Conservation (phyloP, 2,888 invertebrate genomes). For the Philaethria dido region DNA sequence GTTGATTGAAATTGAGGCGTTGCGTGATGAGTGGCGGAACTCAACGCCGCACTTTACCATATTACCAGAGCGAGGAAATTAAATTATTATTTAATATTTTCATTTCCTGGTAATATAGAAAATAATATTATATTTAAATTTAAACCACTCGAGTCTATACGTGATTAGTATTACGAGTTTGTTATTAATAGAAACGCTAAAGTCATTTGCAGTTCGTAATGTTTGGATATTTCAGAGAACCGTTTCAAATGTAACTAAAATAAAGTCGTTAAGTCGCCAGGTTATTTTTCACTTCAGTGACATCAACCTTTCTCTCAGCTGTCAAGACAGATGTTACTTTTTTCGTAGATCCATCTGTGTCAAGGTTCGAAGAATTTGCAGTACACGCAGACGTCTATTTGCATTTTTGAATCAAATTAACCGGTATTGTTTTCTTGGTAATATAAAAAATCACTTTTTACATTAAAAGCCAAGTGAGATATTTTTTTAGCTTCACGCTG, state of each 20-base stretch:
- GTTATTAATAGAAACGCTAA: neutral
- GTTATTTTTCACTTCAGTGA: conserved; percentile 26
- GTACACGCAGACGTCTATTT: conserved; percentile 11
- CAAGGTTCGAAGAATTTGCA: conserved; percentile 23
- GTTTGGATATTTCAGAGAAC: conserved; percentile 10
- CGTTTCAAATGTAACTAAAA: conserved; percentile 30
- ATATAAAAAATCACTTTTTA: too few species aligned
- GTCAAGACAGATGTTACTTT: conserved; percentile 21
- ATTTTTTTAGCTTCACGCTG: too few species aligned
- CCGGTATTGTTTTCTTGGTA: neutral
- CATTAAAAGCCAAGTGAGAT: too few species aligned
- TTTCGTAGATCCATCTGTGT: conserved; percentile 22
- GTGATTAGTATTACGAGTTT: neutral
- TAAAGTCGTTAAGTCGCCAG: conserved; percentile 19
- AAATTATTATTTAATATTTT: too few species aligned
- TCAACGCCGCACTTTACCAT: too few species aligned
- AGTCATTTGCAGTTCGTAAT: neutral
- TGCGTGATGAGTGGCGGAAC: too few species aligned
- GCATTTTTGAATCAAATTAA: neutral
- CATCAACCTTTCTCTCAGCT: conserved; percentile 19
- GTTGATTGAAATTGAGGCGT: too few species aligned
- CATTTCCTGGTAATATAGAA: too few species aligned
- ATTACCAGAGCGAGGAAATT: too few species aligned
- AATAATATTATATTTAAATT: too few species aligned
- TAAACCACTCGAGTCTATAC: neutral